Evolutionary conservation across 1,140 invertebrate species (phyloP).

Genomic region (Drosophila prosaltans): DNA sequence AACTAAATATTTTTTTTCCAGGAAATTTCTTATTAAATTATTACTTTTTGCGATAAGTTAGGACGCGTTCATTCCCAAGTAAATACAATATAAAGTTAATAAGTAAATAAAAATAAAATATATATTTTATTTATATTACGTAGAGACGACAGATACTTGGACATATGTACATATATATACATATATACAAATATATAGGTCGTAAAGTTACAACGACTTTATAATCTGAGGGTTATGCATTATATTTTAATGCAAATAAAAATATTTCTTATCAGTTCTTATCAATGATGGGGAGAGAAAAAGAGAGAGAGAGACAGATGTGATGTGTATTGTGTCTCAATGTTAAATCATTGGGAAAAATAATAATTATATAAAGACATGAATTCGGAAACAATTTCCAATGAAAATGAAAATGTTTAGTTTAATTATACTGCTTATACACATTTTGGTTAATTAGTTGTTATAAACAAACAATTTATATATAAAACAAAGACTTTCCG

Average conservation of each 20-base stretch:
- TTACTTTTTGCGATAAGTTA: neutral
- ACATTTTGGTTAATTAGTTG: neutral
- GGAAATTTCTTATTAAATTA: no score
- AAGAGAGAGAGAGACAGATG: neutral
- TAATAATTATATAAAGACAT: neutral
- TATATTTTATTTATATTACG: neutral
- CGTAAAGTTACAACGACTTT: slow-evolving; percentile 39
- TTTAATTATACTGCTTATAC: neutral
- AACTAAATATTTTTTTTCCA: no score
- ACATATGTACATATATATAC: neutral
- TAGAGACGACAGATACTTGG: neutral
- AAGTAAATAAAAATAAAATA: neutral
- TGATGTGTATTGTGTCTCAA: neutral
- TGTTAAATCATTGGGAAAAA: neutral
- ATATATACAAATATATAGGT: slow-evolving; percentile 32
- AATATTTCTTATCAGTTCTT: slow-evolving; percentile 31
- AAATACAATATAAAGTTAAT: neutral
- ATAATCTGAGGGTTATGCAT: slow-evolving; percentile 28
- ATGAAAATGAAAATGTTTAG: neutral
- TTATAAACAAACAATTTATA: neutral
- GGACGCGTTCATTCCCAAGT: neutral
- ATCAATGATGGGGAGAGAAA: neutral
- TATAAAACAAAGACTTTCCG: slow-evolving; percentile 32
- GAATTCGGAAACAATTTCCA: slow-evolving; percentile 1
- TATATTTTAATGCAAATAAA: slow-evolving; percentile 18